Conservation (phyloP, 2,797 vertebrate species). For the Pygocentrus nattereri region DNA sequence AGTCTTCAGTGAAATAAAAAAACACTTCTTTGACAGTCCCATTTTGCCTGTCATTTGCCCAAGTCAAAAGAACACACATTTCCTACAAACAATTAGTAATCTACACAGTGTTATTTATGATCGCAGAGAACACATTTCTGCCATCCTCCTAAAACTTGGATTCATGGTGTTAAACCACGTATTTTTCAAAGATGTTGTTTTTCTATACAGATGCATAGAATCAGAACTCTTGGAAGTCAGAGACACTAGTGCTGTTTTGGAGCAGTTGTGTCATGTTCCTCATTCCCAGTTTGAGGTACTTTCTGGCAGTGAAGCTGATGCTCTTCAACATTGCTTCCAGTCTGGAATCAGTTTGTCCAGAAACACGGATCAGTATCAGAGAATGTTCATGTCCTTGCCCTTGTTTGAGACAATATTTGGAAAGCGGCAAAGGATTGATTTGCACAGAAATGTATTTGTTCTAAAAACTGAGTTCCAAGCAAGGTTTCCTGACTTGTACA, state of each 20-base stretch:
- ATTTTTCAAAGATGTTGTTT: conserved; percentile 27
- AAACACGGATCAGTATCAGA: conserved; percentile 47
- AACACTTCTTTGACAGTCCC: conserved; percentile 70
- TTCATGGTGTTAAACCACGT: conserved; percentile 53
- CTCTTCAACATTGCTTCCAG: conserved; percentile 68
- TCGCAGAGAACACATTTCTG: neutral
- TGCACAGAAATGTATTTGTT: conserved; percentile 57
- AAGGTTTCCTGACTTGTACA: conserved; percentile 67
- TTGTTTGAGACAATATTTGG: conserved; percentile 75
- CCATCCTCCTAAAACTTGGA: conserved; percentile 75
- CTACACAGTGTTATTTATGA: conserved; percentile 67
- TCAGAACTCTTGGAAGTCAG: conserved; percentile 65
- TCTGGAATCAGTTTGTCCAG: conserved; percentile 55
- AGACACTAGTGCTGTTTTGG: conserved; percentile 68
- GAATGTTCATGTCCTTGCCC: conserved; percentile 74
- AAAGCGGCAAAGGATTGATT: conserved; percentile 66
- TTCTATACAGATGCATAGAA: fast-evolving
- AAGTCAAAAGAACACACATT: conserved; percentile 58
- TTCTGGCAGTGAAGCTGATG: conserved; percentile 46
- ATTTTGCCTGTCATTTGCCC: conserved; percentile 74
- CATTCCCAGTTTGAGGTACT: conserved; percentile 66
- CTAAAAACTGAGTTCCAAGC: conserved; percentile 4
- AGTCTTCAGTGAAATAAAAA: conserved; percentile 56
- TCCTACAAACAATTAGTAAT: neutral
- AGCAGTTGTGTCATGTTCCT: conserved; percentile 58